Evolutionary conservation across 2,888 invertebrate genomes (phyloP).

Genomic region (Campoplex nolae): DNA sequence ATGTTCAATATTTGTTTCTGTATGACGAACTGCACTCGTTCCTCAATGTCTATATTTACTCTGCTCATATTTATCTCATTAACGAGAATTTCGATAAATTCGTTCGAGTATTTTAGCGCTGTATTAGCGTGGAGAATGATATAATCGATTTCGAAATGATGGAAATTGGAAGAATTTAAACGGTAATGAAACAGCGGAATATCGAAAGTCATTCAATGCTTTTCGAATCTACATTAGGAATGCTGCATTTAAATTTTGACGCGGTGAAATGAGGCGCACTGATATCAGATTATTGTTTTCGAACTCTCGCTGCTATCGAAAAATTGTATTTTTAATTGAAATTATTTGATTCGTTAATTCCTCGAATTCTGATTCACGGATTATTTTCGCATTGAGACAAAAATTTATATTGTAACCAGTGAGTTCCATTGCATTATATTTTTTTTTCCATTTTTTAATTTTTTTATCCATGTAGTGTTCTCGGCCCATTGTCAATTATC

Average conservation of each 20-base stretch:
- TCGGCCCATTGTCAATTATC: slow-evolving; percentile 10
- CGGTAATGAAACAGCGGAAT: not conserved
- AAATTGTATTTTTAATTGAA: slow-evolving; percentile 12
- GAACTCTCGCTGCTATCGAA: not conserved
- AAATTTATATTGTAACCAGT: not conserved
- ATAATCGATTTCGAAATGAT: not conserved
- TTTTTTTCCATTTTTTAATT: not conserved
- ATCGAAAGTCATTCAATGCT: not conserved
- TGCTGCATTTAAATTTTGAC: not conserved
- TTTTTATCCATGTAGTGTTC: not conserved
- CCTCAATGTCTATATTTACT: not conserved
- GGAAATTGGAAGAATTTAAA: not conserved
- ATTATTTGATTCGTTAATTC: not conserved
- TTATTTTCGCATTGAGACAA: not conserved
- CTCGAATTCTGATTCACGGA: not conserved
- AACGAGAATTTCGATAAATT: not conserved
- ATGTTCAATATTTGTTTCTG: not conserved
- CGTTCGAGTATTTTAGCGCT: not conserved
- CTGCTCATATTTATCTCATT: not conserved
- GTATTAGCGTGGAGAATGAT: not conserved
- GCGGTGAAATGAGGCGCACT: not conserved
- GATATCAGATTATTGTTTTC: not conserved
- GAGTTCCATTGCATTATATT: not conserved
- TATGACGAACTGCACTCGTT: not conserved
- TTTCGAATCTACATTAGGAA: not conserved